Conservation (phyloP, 2,797 vertebrate species). For the Acrossocheilus fasciatus region DNA sequence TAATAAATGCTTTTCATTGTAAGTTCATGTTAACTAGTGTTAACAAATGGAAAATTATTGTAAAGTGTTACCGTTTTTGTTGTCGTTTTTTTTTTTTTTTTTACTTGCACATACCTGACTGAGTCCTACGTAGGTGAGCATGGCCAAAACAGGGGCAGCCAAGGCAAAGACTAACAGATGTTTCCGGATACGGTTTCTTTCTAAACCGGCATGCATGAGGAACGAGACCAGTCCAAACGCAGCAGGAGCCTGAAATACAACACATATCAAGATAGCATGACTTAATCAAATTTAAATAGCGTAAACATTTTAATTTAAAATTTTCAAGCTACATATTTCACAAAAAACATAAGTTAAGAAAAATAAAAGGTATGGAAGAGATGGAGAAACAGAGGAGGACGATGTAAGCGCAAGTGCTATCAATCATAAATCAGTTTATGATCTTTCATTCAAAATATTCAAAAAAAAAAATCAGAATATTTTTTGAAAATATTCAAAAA, state of each 20-base stretch:
- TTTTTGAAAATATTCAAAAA: too few relatives aligned
- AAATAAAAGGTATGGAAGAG: background rate
- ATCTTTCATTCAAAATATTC: too few relatives aligned
- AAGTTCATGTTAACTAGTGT: too few relatives aligned
- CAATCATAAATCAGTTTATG: too few relatives aligned
- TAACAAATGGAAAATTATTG: background rate
- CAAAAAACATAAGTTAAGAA: background rate
- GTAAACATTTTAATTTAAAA: background rate
- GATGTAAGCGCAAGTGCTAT: too few relatives aligned
- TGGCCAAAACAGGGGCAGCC: slow-evolving; percentile 92
- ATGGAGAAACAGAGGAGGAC: too few relatives aligned
- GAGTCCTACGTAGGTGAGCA: slow-evolving; percentile 94
- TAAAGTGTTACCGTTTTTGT: background rate
- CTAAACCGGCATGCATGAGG: slow-evolving; percentile 97
- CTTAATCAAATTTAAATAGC: background rate
- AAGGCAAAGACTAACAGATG: slow-evolving; percentile 95
- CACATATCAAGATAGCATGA: background rate
- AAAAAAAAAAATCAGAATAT: background rate
- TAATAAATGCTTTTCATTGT: too few relatives aligned
- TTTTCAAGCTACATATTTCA: too few relatives aligned
- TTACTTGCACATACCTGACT: slow-evolving; percentile 86
- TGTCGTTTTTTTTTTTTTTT: background rate
- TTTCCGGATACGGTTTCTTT: slow-evolving; percentile 96
- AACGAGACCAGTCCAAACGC: slow-evolving; percentile 98
- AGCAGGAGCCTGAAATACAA: slow-evolving; percentile 87